A percentile compares a stretch with the other conserved stretches of the same genome.
Evolutionary conservation across 2,888 invertebrate species (phyloP).

Genomic region (Eilema griseolum): DNA sequence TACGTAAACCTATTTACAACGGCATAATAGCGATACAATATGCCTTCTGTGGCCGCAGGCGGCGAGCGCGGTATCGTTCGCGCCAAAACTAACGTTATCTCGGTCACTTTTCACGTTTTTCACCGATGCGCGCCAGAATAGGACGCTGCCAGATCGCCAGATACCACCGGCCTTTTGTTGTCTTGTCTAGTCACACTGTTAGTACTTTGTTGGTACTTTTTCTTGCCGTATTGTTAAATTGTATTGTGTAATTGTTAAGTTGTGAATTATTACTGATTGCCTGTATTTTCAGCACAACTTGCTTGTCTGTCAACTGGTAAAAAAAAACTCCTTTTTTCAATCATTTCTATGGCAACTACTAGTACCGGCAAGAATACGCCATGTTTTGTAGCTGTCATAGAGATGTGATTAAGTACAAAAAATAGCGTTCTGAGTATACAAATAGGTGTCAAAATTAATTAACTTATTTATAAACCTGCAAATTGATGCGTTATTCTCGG

Average conservation of each 20-base stretch:
- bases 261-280: neutral
- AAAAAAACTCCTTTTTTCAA: too few relatives aligned
- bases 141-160: conserved; percentile 62
- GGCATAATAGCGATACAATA: neutral
- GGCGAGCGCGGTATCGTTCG: conserved; percentile 60
- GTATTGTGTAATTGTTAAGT: too few relatives aligned
- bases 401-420: too few relatives aligned
- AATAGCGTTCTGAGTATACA: too few relatives aligned
- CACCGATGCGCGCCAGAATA: conserved; percentile 67
- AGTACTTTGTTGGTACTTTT: conserved; percentile 4
- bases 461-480: too few relatives aligned
- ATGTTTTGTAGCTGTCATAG: too few relatives aligned
- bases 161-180: conserved; percentile 57
- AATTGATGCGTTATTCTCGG: too few relatives aligned
- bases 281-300: neutral
- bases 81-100: conserved; percentile 77
- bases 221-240: conserved; percentile 32
- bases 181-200: conserved; percentile 45
- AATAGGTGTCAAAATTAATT: too few relatives aligned
- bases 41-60: conserved; percentile 52
- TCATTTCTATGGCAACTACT: too few relatives aligned
- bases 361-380: too few relatives aligned
- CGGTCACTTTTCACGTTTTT: conserved; percentile 85
- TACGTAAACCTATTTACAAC: neutral
- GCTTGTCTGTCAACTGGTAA: too few relatives aligned